These are phyloP conservation scores for Leucophenga varia DNA, from an alignment of 1,140 invertebrate genomes.

Conservation along the genomic window DNA sequence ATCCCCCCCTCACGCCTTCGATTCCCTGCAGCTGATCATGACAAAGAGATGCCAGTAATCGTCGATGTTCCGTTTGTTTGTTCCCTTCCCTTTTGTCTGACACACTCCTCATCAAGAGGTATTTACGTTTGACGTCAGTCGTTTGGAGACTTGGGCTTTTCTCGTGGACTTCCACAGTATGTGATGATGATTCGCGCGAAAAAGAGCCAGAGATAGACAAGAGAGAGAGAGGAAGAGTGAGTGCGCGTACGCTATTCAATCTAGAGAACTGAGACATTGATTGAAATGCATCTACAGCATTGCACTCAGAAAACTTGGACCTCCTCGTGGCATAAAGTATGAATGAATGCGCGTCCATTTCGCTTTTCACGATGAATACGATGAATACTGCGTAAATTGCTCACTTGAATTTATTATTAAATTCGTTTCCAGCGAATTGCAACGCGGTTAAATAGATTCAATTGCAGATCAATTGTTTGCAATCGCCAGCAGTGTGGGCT, in stretches of 20 bases:
- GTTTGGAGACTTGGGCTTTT: constrained; percentile 24
- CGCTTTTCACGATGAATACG: constrained; percentile 10
- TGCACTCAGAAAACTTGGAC: constrained; percentile 4
- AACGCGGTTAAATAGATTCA: too few relatives aligned
- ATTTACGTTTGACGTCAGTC: constrained; percentile 24
- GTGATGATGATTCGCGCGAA: constrained; percentile 11
- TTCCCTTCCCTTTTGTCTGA: too few relatives aligned
- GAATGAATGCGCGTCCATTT: constrained; percentile 22
- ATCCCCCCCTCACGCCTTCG: not conserved
- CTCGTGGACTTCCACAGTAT: constrained; percentile 15
- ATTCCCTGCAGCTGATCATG: too few relatives aligned
- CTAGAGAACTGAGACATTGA: constrained; percentile 15
- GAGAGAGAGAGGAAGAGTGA: constrained; percentile 3
- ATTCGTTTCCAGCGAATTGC: too few relatives aligned
- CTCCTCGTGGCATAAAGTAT: constrained; percentile 10
- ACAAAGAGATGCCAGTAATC: too few relatives aligned
- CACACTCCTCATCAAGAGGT: not conserved
- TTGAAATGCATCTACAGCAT: constrained; percentile 12
- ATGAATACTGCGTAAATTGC: constrained; percentile 10
- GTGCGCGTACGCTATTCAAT: constrained; percentile 10
- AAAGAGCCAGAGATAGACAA: not conserved
- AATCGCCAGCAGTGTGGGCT: too few relatives aligned
- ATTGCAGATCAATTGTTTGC: too few relatives aligned
- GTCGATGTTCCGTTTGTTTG: too few relatives aligned
- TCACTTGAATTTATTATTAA: constrained; percentile 15